phyloP scores from a whole-genome alignment of 2,797 vertebrate genomes.

The Aeoliscus strigatus region DNA sequence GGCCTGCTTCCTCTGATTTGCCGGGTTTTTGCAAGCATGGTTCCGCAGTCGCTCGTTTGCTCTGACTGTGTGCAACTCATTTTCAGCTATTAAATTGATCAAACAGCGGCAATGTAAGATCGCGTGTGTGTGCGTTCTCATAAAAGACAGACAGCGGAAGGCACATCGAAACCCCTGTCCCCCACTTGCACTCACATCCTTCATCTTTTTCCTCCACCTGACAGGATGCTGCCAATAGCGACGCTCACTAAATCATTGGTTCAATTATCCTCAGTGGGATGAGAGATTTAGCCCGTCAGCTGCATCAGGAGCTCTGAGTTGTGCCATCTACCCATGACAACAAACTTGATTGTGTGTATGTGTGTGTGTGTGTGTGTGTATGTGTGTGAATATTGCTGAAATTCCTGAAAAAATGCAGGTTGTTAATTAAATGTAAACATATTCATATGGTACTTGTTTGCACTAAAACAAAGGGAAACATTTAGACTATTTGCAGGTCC shows the following conservation, averaged over 20 bases:
- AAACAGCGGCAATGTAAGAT: constrained; percentile 34
- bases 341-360: constrained; percentile 36
- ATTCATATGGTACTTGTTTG: no score
- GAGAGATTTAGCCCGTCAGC: constrained; percentile 44
- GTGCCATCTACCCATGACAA: constrained; percentile 44
- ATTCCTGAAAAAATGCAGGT: no score
- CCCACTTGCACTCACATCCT: constrained; percentile 7
- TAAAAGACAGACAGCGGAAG: constrained; percentile 37
- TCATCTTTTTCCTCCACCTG: no score
- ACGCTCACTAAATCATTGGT: constrained; percentile 54
- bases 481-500: no score
- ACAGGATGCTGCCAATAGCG: constrained; percentile 38
- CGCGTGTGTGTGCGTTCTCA: constrained; percentile 35
- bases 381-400: no score
- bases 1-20: constrained; percentile 1
- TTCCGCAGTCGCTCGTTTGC: no score
- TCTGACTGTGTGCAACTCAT: constrained; percentile 27
- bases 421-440: no score
- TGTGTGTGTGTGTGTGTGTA: constrained; percentile 8
- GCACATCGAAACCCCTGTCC: constrained; percentile 9
- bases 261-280: constrained; percentile 50
- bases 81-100: constrained; percentile 44
- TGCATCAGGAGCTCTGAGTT: constrained; percentile 34
- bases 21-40: background rate
- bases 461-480: no score